These are phyloP conservation scores for Eriosoma lanigerum DNA, from an alignment of 1,140 invertebrate genomes.

Conservation along the genomic window DNA sequence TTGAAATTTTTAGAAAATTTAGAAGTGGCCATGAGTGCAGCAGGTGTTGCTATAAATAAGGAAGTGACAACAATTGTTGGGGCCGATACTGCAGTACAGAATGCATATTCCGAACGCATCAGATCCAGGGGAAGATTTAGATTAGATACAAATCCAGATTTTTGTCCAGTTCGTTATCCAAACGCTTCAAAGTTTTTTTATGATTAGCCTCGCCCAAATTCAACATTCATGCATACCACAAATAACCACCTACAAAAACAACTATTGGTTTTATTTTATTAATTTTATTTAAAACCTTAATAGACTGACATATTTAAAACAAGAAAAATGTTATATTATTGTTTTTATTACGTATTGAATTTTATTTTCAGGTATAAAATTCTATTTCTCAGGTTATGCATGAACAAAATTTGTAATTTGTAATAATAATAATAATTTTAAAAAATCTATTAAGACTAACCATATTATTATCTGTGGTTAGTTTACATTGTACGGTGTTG, in stretches of 20 bases:
- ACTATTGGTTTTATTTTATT: slow-evolving; percentile 18
- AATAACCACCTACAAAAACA: background rate
- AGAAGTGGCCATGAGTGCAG: slow-evolving; percentile 54
- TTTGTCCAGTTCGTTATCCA: slow-evolving; percentile 55
- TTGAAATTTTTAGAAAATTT: slow-evolving; percentile 54
- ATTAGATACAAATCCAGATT: slow-evolving; percentile 55
- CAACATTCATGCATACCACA: slow-evolving; percentile 20
- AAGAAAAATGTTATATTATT: slow-evolving; percentile 21
- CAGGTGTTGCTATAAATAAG: slow-evolving; percentile 53
- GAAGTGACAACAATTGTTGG: slow-evolving; percentile 53
- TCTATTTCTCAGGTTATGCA: background rate
- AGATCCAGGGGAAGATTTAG: slow-evolving; percentile 52
- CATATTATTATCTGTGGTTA: background rate
- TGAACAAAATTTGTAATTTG: background rate
- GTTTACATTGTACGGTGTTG: slow-evolving; percentile 45
- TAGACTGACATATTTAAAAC: slow-evolving; percentile 38
- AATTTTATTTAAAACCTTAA: slow-evolving; percentile 19
- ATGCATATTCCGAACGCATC: slow-evolving; percentile 54
- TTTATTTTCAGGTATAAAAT: background rate
- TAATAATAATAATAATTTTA: background rate
- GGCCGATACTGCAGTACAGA: slow-evolving; percentile 50
- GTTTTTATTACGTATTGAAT: slow-evolving; percentile 32
- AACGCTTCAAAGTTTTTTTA: slow-evolving; percentile 55
- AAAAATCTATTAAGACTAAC: background rate
- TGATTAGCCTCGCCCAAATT: slow-evolving; percentile 35